phyloP scores from a whole-genome alignment of 2,888 invertebrate genomes.

The Tortricodes alternella region DNA sequence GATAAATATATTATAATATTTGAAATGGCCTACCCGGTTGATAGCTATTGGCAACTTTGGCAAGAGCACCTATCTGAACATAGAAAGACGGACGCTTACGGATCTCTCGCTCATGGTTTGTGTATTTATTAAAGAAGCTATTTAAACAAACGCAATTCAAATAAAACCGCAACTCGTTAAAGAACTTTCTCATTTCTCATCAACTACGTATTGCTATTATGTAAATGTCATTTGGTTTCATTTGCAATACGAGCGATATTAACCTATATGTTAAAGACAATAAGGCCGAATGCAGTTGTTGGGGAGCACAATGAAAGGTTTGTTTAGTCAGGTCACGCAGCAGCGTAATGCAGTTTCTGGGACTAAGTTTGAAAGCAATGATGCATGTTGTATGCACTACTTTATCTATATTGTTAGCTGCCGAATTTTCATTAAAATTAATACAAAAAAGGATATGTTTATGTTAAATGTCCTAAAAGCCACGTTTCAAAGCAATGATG shows the following conservation, averaged over 20 bases:
- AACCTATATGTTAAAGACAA: neutral
- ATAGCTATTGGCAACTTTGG: no score
- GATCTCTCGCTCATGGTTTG: no score
- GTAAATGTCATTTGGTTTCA: conserved; percentile 9
- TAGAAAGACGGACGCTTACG: no score
- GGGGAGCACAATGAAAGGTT: conserved; percentile 3
- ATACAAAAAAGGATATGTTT: no score
- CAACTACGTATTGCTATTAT: conserved; percentile 23
- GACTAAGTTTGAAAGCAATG: conserved; percentile 21
- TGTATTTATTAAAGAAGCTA: no score
- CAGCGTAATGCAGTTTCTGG: conserved; percentile 11
- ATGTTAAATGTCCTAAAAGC: no score
- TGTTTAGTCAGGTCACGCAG: conserved; percentile 21
- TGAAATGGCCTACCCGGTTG: no score
- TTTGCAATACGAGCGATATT: neutral
- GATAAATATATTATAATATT: no score
- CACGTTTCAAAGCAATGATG: conserved; percentile 20
- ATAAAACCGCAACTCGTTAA: conserved; percentile 26
- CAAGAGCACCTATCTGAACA: no score
- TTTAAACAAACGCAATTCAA: conserved; percentile 14
- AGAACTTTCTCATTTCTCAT: conserved; percentile 25
- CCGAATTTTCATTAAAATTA: neutral
- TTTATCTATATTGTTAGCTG: no score
- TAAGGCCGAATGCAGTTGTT: neutral
- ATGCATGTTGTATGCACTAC: conserved; percentile 6